Evolutionary conservation across 2,113 vertebrate species (phyloP).

Genomic region (Cheilinus undulatus): DNA sequence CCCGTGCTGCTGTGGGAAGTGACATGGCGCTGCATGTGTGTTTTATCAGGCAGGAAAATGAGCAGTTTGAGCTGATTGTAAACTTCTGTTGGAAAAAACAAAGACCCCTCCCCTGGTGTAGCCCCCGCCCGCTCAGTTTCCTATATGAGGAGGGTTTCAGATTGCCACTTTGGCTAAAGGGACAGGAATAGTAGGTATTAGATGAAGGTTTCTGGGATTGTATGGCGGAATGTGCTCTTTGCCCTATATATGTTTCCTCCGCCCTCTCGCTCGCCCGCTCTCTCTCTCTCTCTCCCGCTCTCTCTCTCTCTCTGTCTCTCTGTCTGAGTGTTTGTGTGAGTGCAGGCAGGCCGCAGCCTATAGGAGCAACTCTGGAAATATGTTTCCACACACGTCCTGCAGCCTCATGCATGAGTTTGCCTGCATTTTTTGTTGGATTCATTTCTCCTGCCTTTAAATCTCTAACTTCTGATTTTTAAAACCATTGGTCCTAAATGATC

Average conservation of each 20-base stretch:
- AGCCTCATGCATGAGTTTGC: neutral
- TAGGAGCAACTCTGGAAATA: constrained; percentile 1
- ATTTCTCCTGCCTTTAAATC: too few species aligned
- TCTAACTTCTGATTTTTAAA: too few species aligned
- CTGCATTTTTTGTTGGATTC: too few species aligned
- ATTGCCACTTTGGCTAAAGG: constrained; percentile 77
- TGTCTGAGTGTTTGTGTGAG: neutral
- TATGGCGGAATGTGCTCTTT: constrained; percentile 80
- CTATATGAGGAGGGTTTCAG: constrained; percentile 69
- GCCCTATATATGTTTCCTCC: constrained; percentile 71
- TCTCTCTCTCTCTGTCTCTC: too few species aligned
- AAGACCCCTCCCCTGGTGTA: constrained; percentile 14
- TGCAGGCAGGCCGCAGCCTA: constrained; percentile 16
- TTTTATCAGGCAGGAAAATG: neutral
- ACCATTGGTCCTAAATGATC: too few species aligned
- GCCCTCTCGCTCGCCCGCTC: too few species aligned
- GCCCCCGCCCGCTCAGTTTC: constrained; percentile 43
- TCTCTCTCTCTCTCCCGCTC: too few species aligned
- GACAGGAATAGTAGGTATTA: constrained; percentile 83
- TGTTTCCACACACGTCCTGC: neutral
- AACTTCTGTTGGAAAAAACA: constrained; percentile 68
- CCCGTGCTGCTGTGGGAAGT: neutral
- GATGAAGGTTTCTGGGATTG: constrained; percentile 79
- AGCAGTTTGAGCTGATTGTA: constrained; percentile 46
- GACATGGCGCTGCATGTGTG: neutral